Conservation (phyloP, 2,113 vertebrate species). For the Pollachius pollachius region DNA sequence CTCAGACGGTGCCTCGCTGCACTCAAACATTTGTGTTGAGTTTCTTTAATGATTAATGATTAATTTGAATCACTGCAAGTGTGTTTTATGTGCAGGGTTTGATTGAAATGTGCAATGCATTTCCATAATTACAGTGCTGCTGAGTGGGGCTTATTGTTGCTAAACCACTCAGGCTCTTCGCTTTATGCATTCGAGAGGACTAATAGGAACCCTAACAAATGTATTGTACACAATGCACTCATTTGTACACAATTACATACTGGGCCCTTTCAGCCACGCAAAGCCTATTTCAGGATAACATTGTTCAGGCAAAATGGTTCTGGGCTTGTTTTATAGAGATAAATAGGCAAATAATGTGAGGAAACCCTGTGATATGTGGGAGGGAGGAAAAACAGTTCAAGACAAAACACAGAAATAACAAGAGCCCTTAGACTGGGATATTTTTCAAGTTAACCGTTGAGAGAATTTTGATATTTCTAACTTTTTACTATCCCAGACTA, state of each 20-base stretch:
- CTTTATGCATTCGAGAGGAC: constrained; percentile 59
- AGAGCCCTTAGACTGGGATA: not conserved
- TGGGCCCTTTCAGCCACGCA: constrained; percentile 56
- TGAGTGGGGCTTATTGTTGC: constrained; percentile 63
- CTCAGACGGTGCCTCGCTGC: constrained; percentile 42
- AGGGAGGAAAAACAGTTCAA: constrained; percentile 28
- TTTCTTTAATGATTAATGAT: constrained; percentile 65
- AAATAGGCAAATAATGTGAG: constrained; percentile 41
- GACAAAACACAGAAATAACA: constrained; percentile 1
- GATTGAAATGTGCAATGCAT: constrained; percentile 65
- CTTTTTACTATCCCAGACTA: not conserved
- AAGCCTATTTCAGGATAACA: constrained; percentile 57
- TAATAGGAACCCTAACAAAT: constrained; percentile 66
- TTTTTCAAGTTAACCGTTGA: not conserved
- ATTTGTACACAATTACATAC: constrained; percentile 65
- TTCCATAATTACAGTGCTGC: constrained; percentile 64
- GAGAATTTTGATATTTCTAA: not conserved
- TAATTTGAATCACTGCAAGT: constrained; percentile 66
- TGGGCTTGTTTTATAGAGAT: constrained; percentile 51
- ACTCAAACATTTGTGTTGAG: constrained; percentile 58
- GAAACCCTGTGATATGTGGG: constrained; percentile 35
- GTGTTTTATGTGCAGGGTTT: constrained; percentile 58
- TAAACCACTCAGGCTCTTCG: constrained; percentile 63
- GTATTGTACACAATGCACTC: constrained; percentile 65
- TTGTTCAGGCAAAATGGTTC: constrained; percentile 59